phyloP scores from a whole-genome alignment of 2,113 vertebrate genomes.

The Girardinichthys multiradiatus region DNA sequence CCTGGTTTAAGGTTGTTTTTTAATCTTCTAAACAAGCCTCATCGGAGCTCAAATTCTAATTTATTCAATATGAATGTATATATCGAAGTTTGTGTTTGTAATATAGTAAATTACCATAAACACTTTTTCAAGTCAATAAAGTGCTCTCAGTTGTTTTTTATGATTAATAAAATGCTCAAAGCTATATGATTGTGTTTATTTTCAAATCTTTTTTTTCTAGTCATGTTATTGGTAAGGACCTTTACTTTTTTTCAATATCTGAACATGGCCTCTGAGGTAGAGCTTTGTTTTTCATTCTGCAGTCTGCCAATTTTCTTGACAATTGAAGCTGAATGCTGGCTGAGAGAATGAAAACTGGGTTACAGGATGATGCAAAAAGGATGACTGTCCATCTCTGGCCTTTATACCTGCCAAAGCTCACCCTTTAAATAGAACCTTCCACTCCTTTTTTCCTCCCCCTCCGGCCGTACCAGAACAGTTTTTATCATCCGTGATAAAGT shows the following conservation, averaged over 20 bases:
- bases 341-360: conserved; percentile 36
- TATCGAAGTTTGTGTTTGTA: neutral
- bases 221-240: conserved; percentile 65
- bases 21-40: neutral
- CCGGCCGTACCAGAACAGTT: conserved; percentile 61
- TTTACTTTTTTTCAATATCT: conserved; percentile 36
- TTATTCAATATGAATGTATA: neutral
- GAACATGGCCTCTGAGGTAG: conserved; percentile 57
- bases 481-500: conserved; percentile 80
- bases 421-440: conserved; percentile 39
- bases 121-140: neutral
- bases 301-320: conserved; percentile 78
- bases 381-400: conserved; percentile 63
- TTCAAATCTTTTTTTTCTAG: conserved; percentile 6
- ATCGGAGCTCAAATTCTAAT: neutral
- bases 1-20: neutral
- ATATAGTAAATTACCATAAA: neutral
- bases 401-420: conserved; percentile 58
- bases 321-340: conserved; percentile 76
- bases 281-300: conserved; percentile 44
- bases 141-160: neutral
- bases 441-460: neutral
- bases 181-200: conserved; percentile 35
- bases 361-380: conserved; percentile 58
- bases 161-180: conserved; percentile 46